These are phyloP conservation scores for Lycocerus yunnanus DNA, from an alignment of 2,888 invertebrate genomes.

Conservation along the genomic window DNA sequence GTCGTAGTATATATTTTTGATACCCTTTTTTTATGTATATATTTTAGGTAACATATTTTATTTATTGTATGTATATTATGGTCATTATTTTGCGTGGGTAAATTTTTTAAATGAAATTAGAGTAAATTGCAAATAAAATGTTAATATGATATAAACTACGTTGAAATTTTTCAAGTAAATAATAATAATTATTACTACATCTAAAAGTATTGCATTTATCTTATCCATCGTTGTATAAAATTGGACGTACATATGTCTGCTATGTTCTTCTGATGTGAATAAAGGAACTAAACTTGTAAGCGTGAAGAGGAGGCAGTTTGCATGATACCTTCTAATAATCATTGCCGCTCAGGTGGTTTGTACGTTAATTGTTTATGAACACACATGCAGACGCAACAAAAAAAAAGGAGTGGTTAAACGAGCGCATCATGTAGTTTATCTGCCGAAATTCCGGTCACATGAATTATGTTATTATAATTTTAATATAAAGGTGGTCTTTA, in stretches of 20 bases:
- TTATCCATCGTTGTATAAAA: background rate
- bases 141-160: too few relatives aligned
- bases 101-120: background rate
- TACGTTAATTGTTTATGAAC: conserved; percentile 37
- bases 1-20: background rate
- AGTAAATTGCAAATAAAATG: background rate
- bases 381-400: conserved; percentile 35
- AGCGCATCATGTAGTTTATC: conserved; percentile 31
- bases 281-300: conserved; percentile 21
- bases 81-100: background rate
- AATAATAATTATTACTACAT: background rate
- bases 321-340: conserved; percentile 36
- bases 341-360: conserved; percentile 36
- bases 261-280: conserved; percentile 12
- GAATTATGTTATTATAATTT: conserved; percentile 36
- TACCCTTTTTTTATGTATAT: background rate
- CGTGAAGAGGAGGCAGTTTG: conserved; percentile 30
- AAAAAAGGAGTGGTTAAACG: conserved; percentile 33
- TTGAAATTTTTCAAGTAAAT: background rate
- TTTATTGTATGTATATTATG: too few relatives aligned
- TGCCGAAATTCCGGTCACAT: conserved; percentile 35
- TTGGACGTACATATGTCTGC: too few relatives aligned
- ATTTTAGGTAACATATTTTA: background rate
- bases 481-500: conserved; percentile 31
- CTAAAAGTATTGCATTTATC: background rate